phyloP scores from a whole-genome alignment of 30 jellyfish, hydroid and myxozoan species.

The Turritopsis dohrnii region DNA sequence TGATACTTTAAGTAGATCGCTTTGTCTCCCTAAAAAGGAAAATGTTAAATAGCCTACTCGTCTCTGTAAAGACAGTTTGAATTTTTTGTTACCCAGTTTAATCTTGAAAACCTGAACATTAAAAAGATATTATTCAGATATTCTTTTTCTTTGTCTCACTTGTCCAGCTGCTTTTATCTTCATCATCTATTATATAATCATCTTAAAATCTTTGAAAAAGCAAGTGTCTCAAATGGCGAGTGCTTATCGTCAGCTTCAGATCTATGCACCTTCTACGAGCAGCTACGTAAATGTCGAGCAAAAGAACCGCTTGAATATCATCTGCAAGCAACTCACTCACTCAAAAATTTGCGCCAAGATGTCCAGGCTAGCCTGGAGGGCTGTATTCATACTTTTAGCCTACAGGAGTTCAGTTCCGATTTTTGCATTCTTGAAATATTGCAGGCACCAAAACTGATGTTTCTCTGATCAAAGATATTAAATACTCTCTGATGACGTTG shows the following conservation, averaged over 20 bases:
- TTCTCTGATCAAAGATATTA: neutral
- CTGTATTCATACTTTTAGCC: no score
- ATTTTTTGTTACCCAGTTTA: no score
- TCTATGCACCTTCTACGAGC: neutral
- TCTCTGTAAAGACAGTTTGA: no score
- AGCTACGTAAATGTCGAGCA: neutral
- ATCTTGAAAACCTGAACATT: no score
- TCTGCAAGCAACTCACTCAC: neutral
- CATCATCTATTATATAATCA: neutral
- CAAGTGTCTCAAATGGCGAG: neutral
- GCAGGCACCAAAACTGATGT: neutral
- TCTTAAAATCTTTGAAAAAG: neutral
- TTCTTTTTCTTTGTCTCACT: neutral
- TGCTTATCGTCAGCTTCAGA: neutral
- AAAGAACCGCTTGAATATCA: neutral
- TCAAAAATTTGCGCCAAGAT: neutral
- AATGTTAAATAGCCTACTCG: no score
- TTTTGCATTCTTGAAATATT: no score
- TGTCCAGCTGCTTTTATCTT: neutral
- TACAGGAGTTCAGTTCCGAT: no score
- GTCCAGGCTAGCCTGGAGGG: neutral
- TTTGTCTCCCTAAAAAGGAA: no score
- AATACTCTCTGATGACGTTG: neutral
- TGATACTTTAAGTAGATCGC: no score
- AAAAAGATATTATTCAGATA: neutral